phyloP scores from a whole-genome alignment of 2,888 invertebrate species.

The Choreutis nemorana region DNA sequence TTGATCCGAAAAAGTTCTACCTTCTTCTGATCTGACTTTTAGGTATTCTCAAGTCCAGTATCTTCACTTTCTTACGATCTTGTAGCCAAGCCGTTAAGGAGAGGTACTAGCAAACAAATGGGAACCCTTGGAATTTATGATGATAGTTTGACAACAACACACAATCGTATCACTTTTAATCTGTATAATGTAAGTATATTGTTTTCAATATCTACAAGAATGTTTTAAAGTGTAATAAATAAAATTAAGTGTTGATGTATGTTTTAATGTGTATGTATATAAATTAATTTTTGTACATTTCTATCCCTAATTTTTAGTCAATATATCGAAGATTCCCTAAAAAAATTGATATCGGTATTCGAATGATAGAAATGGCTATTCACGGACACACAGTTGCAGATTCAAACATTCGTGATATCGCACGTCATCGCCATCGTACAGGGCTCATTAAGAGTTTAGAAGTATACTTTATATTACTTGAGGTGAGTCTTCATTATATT shows the following conservation, averaged over 20 bases:
- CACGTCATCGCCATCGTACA: constrained; percentile 42
- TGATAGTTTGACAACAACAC: constrained; percentile 23
- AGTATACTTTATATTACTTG: too few species aligned
- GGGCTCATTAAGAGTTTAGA: too few species aligned
- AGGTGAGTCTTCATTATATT: too few species aligned
- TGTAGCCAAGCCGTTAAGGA: constrained; percentile 20
- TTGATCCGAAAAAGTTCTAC: too few species aligned
- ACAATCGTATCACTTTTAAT: constrained; percentile 28
- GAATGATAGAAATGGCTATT: constrained; percentile 67
- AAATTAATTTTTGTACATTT: background rate
- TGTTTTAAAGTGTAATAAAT: constrained; percentile 1
- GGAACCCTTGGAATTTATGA: constrained; percentile 25
- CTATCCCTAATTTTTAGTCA: constrained; percentile 23
- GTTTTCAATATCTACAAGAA: background rate
- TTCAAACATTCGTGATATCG: constrained; percentile 51
- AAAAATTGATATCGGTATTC: constrained; percentile 47
- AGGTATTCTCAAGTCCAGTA: constrained; percentile 71
- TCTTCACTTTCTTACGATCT: constrained; percentile 62
- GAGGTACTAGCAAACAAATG: constrained; percentile 19
- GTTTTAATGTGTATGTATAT: constrained; percentile 2
- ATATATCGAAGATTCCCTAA: constrained; percentile 40
- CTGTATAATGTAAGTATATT: constrained; percentile 37
- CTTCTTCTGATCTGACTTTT: too few species aligned
- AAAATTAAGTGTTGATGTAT: background rate
- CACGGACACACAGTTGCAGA: constrained; percentile 70